phyloP scores from a whole-genome alignment of 2,888 invertebrate species.

The Petrolisthes cinctipes region DNA sequence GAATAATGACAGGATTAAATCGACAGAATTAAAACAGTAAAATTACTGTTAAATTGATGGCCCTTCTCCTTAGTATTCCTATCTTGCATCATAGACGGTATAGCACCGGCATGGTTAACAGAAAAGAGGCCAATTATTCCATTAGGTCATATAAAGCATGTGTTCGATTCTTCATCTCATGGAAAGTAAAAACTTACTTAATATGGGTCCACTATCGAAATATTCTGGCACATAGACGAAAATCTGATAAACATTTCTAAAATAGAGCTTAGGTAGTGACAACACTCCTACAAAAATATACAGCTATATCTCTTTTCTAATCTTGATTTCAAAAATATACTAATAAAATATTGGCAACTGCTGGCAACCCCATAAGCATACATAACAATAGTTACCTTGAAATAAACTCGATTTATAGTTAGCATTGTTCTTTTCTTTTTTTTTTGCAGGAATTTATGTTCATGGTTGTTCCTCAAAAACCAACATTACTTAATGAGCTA shows the following conservation, averaged over 20 bases:
- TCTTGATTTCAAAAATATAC: no score
- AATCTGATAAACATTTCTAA: slow-evolving; percentile 17
- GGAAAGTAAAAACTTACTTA: no score
- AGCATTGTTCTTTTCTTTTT: background rate
- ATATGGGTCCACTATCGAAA: slow-evolving; percentile 9
- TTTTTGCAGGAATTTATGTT: background rate
- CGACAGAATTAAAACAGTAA: background rate
- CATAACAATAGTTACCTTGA: slow-evolving; percentile 3
- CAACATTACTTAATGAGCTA: background rate
- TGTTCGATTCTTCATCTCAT: background rate
- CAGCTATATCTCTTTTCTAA: slow-evolving; percentile 3
- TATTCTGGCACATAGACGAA: slow-evolving; percentile 2
- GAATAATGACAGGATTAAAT: background rate
- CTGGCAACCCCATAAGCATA: slow-evolving; percentile 6
- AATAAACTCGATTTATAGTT: background rate
- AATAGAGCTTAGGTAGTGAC: background rate
- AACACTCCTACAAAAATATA: background rate
- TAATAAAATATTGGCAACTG: no score
- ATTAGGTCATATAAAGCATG: background rate
- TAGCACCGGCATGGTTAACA: background rate
- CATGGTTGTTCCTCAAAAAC: background rate
- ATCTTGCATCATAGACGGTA: background rate
- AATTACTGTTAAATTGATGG: background rate
- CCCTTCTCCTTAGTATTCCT: background rate
- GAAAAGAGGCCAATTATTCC: background rate